Percentiles rank a stretch among this genome's conserved stretches.
Conservation (phyloP, 2,888 invertebrate genomes). For the Mylabris sibirica region DNA sequence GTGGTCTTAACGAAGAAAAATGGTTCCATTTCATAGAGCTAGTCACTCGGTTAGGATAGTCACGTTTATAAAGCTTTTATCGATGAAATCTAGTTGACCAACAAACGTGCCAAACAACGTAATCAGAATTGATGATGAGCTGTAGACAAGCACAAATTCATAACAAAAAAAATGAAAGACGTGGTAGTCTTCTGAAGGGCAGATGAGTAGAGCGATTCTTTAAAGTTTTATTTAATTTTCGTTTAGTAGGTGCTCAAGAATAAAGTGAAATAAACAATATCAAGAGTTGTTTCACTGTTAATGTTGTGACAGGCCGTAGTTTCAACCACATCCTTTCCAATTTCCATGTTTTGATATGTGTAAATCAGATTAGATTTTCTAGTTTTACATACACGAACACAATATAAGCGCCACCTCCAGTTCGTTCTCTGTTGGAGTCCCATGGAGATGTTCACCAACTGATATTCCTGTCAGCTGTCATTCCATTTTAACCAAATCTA, state of each 20-base stretch:
- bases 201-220: too few relatives aligned
- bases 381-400: constrained; percentile 6
- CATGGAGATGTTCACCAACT: constrained; percentile 32
- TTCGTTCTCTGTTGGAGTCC: constrained; percentile 35
- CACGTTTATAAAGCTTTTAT: not conserved
- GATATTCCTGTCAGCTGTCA: constrained; percentile 41
- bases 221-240: not conserved
- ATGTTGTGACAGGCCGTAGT: constrained; percentile 16
- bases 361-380: constrained; percentile 17
- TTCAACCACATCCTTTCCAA: constrained; percentile 7
- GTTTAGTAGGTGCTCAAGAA: not conserved
- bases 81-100: not conserved
- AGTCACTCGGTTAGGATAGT: constrained; percentile 6
- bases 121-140: not conserved
- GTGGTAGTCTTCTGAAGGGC: too few relatives aligned
- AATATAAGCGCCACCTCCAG: constrained; percentile 37
- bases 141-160: not conserved
- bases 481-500: constrained; percentile 21
- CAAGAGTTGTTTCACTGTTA: not conserved
- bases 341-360: constrained; percentile 17
- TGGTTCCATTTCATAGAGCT: not conserved
- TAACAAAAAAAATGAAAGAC: not conserved
- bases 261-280: not conserved
- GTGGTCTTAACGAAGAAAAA: not conserved
- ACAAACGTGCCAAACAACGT: not conserved